Base-by-base conservation (phyloP, 2,797 vertebrate species). In the Notamacropus eugenii region DNA sequence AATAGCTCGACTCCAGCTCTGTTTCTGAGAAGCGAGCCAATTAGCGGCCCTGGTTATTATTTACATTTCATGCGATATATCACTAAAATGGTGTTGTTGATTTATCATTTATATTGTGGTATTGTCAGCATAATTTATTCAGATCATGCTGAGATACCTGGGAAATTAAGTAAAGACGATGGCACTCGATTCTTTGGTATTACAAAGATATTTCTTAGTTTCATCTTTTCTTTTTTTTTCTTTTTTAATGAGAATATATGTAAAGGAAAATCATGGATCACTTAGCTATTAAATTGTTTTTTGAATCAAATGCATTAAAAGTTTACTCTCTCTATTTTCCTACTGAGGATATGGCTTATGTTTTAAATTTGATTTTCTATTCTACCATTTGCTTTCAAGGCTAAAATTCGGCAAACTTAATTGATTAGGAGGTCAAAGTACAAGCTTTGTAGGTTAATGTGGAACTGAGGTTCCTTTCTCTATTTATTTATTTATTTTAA, bases 51-150 rank as follows among this genome's bases (percentile, higher is more conserved):
- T 98, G 98, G 98, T 99, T 99, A 99, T 99, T 99, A 99, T 99
- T 99, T 99, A 99, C 99, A 99, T 99, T 99, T 99, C 98, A 95
- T 98, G 98, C 99, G 99, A 99, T 99, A 99, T 98, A 99, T 99
- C 99, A 99, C 99, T 98, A 99, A 99, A 99, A 99, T 99, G 98
- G 98, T 98, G 96, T 91, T 98, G 98, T 99, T 99, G 98, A 99
- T 99, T 99, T 99, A 99, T 99, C 99, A 99, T 99, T 98, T 98
- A 98, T 98, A 98, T 98, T 98, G 98, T 99, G 98, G 98, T 98
- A 98, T 98, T 98, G 99, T 99, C 98, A 98, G 98, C 98, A 98
- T 99, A 99, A 99, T 99, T 99, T 99, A 99, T 99, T 99, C 99
- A 98, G 98, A 99, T 99, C 98, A 98, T 98, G 98, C 99, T 98